Evolutionary conservation across 2,113 vertebrate genomes (phyloP).

Genomic region (Actenoides lindsayi): DNA sequence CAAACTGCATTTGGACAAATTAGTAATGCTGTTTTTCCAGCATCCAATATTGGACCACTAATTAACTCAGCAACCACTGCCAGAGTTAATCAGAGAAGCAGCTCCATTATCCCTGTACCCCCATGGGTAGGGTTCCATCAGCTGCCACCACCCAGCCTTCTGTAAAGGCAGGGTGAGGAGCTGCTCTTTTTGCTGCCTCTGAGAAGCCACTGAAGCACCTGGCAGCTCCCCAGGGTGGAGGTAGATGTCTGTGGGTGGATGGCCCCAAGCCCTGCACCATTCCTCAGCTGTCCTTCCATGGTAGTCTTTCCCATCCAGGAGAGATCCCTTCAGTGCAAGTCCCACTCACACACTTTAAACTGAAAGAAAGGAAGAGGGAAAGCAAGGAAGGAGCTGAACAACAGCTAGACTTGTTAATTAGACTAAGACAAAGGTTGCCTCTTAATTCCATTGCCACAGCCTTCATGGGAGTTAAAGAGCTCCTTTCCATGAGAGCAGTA

Average conservation of each 20-base stretch:
- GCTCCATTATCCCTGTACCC: not conserved
- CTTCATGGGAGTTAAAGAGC: not conserved
- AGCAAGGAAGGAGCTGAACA: not conserved
- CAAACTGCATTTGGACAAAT: not conserved
- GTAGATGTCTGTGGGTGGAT: not conserved
- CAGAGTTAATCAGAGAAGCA: constrained; percentile 54
- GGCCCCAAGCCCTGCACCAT: fast-evolving
- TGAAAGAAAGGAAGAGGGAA: not conserved
- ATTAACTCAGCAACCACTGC: constrained; percentile 64
- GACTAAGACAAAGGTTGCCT: not conserved
- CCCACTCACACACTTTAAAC: not conserved
- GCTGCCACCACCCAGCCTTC: not conserved
- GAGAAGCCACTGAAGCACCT: not conserved
- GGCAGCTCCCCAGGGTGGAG: fast-evolving
- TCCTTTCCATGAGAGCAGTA: not conserved
- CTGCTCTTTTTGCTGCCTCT: not conserved
- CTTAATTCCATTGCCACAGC: not conserved
- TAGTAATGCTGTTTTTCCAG: not conserved
- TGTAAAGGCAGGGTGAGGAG: not conserved
- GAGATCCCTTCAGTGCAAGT: not conserved
- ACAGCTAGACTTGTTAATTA: not conserved
- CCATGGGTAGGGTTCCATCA: not conserved
- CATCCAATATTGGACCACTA: constrained; percentile 26
- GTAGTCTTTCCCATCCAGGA: not conserved
- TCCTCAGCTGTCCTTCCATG: fast-evolving